Percentiles rank a stretch among this genome's conserved stretches.
Conservation (phyloP, 2,113 vertebrate species). For the Coregonus clupeaformis region DNA sequence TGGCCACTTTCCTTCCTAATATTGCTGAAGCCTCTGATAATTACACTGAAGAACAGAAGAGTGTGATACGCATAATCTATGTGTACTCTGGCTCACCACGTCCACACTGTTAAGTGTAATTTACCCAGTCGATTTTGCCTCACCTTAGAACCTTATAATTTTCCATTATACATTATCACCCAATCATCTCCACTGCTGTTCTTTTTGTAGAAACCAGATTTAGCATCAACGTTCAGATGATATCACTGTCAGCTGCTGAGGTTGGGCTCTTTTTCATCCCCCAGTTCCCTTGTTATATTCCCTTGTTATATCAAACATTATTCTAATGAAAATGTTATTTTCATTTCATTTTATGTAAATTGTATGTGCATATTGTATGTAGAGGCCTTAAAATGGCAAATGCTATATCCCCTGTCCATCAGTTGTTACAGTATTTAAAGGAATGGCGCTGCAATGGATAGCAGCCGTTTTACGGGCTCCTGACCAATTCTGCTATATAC, state of each 20-base stretch:
- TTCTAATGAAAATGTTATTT: background rate
- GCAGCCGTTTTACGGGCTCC: no score
- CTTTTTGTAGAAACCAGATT: background rate
- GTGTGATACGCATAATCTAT: background rate
- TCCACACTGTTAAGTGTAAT: slow-evolving; percentile 8
- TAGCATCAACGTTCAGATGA: background rate
- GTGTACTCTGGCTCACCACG: background rate
- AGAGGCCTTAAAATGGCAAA: no score
- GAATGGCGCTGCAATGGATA: no score
- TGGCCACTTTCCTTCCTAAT: background rate
- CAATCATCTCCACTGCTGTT: slow-evolving; percentile 7
- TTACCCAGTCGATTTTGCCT: background rate
- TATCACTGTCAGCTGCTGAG: background rate
- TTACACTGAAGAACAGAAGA: slow-evolving; percentile 15
- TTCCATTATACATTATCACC: background rate
- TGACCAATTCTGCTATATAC: no score
- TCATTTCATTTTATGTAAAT: background rate
- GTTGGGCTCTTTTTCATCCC: background rate
- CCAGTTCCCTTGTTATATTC: background rate
- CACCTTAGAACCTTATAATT: background rate
- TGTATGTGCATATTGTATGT: background rate
- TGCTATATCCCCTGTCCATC: no score
- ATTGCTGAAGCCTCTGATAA: slow-evolving; percentile 9
- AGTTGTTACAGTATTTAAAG: no score
- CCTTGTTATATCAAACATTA: background rate